Evolutionary conservation across 2,888 invertebrate species (phyloP).

Genomic region (Drosophila merina): DNA sequence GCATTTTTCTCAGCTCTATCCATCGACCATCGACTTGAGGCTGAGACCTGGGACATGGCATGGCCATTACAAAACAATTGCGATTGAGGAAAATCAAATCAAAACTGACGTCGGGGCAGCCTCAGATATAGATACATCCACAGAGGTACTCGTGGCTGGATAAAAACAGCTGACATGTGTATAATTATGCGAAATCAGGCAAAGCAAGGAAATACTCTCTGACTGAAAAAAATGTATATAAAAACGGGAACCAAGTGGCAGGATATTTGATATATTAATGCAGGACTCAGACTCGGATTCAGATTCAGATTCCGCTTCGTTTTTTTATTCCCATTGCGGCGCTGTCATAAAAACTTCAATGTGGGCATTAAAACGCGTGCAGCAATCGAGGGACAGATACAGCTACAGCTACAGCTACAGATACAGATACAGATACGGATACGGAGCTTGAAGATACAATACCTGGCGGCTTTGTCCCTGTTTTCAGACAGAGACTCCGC

Average conservation of each 20-base stretch:
- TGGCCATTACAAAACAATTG: conserved; percentile 76
- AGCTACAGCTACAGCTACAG: conserved; percentile 7
- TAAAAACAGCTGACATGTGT: conserved; percentile 76
- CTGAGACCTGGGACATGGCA: conserved; percentile 31
- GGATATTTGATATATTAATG: conserved; percentile 71
- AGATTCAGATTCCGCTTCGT: neutral
- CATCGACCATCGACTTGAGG: conserved; percentile 32
- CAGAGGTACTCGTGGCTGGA: conserved; percentile 14
- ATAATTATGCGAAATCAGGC: conserved; percentile 64
- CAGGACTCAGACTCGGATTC: conserved; percentile 36
- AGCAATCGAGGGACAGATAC: conserved; percentile 45
- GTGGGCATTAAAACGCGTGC: conserved; percentile 70
- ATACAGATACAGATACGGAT: neutral
- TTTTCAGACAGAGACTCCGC: neutral
- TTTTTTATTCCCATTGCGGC: conserved; percentile 26
- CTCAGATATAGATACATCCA: conserved; percentile 4
- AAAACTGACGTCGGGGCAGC: conserved; percentile 28
- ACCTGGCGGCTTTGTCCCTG: conserved; percentile 53
- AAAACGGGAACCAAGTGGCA: conserved; percentile 46
- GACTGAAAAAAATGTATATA: neutral
- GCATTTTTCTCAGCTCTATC: neutral
- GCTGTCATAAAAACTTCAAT: conserved; percentile 75
- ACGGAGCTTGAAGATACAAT: conserved; percentile 52
- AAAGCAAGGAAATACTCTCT: conserved; percentile 38
- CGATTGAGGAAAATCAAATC: conserved; percentile 70